Percentiles rank a stretch among this genome's conserved stretches.
phyloP scores from a whole-genome alignment of 1,140 invertebrate species.

The Harpegnathos saltator region DNA sequence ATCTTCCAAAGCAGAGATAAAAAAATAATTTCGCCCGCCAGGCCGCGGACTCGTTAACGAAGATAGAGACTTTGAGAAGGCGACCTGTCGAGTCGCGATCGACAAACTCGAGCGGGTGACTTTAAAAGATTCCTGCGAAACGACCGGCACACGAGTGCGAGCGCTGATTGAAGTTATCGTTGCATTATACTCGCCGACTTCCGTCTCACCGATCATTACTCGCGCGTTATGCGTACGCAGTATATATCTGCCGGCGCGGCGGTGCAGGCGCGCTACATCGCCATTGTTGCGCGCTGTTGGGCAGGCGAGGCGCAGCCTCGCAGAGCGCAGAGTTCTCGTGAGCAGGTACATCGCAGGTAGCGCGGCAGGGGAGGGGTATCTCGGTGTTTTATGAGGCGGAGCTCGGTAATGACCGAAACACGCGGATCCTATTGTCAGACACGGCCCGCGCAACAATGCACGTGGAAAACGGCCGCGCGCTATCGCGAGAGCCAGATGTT shows the following conservation, averaged over 20 bases:
- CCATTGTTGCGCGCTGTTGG: conserved; percentile 35
- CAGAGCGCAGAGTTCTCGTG: conserved; percentile 12
- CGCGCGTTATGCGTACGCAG: conserved; percentile 23
- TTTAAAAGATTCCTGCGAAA: not conserved
- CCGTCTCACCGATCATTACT: conserved; percentile 41
- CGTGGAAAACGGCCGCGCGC: conserved; percentile 18
- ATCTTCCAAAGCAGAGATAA: too few relatives aligned
- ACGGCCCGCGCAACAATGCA: conserved; percentile 18
- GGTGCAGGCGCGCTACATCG: conserved; percentile 37
- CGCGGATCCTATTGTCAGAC: conserved; percentile 39
- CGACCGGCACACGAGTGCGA: too few relatives aligned
- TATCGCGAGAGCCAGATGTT: conserved; percentile 24
- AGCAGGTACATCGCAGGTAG: conserved; percentile 13
- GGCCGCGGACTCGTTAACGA: too few relatives aligned
- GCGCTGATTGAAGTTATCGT: conserved; percentile 6
- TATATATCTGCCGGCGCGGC: conserved; percentile 35
- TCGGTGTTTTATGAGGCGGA: conserved; percentile 37
- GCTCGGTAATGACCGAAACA: conserved; percentile 39
- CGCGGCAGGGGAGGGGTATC: not conserved
- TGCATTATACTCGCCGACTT: conserved; percentile 11
- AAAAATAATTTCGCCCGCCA: too few relatives aligned
- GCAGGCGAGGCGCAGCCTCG: conserved; percentile 11
- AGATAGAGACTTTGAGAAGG: too few relatives aligned
- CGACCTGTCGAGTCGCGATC: too few relatives aligned
- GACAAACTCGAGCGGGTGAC: too few relatives aligned